Conservation (phyloP, 2,113 vertebrate genomes). For the Chrysemys picta region DNA sequence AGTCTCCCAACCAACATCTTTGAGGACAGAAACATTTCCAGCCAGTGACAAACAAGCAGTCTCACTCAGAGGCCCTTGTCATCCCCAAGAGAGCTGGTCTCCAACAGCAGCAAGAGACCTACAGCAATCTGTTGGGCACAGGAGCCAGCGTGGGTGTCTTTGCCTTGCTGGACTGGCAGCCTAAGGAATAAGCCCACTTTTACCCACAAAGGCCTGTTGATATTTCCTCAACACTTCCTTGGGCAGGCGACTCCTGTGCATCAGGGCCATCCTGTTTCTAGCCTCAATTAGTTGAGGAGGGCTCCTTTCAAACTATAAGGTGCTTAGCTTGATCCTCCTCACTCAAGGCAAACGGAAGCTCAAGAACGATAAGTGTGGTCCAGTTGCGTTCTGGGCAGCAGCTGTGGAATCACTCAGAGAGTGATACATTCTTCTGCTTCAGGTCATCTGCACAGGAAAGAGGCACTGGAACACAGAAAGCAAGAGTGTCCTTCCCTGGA, state of each 20-base stretch:
- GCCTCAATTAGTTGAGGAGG: neutral
- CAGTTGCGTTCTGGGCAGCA: neutral
- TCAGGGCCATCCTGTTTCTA: accelerated
- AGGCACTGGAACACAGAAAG: neutral
- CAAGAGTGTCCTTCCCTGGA: neutral
- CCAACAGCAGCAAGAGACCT: neutral
- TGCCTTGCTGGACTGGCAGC: neutral
- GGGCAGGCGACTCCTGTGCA: neutral
- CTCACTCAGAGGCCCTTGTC: neutral
- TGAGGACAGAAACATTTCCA: neutral
- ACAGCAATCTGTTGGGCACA: neutral
- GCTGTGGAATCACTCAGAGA: no score
- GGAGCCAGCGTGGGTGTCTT: neutral
- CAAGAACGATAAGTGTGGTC: neutral
- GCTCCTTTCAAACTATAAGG: neutral
- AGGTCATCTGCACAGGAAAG: neutral
- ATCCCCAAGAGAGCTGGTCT: neutral
- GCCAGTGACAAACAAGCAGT: neutral
- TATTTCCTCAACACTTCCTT: neutral
- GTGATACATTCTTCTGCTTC: neutral
- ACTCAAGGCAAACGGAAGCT: accelerated
- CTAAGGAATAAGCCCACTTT: neutral
- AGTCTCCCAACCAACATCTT: neutral
- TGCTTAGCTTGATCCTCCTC: neutral
- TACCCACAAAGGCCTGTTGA: accelerated